Evolutionary conservation across 1,140 invertebrate species (phyloP).

Genomic region (Whitmania pigra): DNA sequence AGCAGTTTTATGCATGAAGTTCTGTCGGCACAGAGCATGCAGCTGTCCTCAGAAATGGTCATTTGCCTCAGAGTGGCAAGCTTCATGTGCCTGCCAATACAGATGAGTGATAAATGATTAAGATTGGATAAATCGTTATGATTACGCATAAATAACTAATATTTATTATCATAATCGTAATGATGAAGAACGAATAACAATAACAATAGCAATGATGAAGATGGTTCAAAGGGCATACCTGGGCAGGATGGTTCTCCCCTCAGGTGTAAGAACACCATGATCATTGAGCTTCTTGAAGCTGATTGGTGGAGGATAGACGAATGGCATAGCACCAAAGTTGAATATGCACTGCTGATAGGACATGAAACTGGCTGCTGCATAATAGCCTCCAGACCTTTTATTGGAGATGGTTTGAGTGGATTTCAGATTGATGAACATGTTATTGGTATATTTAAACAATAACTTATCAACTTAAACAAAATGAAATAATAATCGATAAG

Average conservation of each 20-base stretch:
- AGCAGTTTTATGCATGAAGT: conserved; percentile 58
- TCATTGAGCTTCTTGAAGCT: conserved; percentile 65
- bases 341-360: conserved; percentile 85
- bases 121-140: too few species aligned
- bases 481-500: not conserved
- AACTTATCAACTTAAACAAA: not conserved
- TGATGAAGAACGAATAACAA: not conserved
- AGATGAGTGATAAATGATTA: not conserved
- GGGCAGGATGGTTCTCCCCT: conserved; percentile 36
- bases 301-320: conserved; percentile 60
- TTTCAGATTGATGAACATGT: too few species aligned
- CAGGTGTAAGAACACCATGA: conserved; percentile 50
- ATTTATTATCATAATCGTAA: not conserved
- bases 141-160: not conserved
- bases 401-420: not conserved
- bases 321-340: conserved; percentile 75
- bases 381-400: conserved; percentile 53
- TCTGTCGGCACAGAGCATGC: conserved; percentile 73
- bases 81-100: conserved; percentile 53
- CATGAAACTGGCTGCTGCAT: conserved; percentile 88
- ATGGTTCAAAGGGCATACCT: conserved; percentile 11
- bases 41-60: conserved; percentile 68
- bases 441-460: too few species aligned
- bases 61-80: conserved; percentile 59
- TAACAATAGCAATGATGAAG: too few species aligned